Conservation (phyloP, 2,797 vertebrate species). For the Percopsis omiscomaycus region DNA sequence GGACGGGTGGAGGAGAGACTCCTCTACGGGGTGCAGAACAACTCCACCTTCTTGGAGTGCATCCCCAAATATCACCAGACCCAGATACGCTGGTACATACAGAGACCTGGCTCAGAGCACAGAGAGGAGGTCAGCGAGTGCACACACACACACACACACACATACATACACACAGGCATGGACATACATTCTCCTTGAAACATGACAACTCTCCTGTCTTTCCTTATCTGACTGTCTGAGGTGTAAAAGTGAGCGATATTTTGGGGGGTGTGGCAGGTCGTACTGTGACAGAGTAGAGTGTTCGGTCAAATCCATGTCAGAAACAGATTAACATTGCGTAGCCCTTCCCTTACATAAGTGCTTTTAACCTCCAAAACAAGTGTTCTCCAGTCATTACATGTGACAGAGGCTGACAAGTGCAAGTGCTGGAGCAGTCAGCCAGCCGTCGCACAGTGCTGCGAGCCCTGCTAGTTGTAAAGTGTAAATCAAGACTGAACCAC, state of each 20-base stretch:
- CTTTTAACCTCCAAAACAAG: conserved; percentile 24
- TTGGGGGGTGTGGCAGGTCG: neutral
- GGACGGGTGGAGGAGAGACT: conserved; percentile 89
- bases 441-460: conserved; percentile 17
- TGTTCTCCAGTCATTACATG: conserved; percentile 1
- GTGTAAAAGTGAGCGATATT: conserved; percentile 6
- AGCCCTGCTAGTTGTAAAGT: conserved; percentile 10
- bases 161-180: neutral
- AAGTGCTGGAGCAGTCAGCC: conserved; percentile 19
- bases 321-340: conserved; percentile 9
- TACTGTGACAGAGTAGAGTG: no score
- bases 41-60: conserved; percentile 98
- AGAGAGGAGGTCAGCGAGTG: conserved; percentile 86
- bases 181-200: neutral
- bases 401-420: conserved; percentile 2
- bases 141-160: neutral
- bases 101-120: conserved; percentile 74
- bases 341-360: conserved; percentile 26
- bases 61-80: conserved; percentile 96
- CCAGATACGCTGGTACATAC: conserved; percentile 75
- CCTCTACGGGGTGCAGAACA: conserved; percentile 94
- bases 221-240: neutral
- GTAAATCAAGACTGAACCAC: conserved; percentile 4
- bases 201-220: neutral
- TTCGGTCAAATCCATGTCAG: neutral